A percentile compares a stretch with the other conserved stretches of the same genome.
Evolutionary conservation across 2,113 vertebrate genomes (phyloP).

Genomic region (Scophthalmus maximus): DNA sequence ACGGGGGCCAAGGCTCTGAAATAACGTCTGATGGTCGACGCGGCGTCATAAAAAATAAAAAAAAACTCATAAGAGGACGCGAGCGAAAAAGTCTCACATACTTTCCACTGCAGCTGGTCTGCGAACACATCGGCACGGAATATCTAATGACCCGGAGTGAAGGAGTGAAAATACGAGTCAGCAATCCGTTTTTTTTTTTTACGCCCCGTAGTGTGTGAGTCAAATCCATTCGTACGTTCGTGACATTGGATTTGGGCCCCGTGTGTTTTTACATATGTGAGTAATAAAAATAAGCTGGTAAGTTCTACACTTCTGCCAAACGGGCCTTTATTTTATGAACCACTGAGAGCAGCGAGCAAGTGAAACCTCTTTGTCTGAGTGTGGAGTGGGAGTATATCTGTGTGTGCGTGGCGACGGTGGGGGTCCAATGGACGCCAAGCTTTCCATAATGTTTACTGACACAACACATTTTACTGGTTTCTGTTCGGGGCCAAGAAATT

Average conservation of each 20-base stretch:
- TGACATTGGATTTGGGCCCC: conserved; percentile 30
- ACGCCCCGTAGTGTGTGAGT: conserved; percentile 2
- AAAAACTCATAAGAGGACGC: conserved; percentile 11
- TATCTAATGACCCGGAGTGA: conserved; percentile 24
- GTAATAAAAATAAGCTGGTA: conserved; percentile 64
- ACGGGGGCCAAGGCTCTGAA: conserved; percentile 40
- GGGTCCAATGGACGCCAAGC: conserved; percentile 47
- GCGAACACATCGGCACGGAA: conserved; percentile 33
- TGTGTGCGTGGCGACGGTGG: conserved; percentile 14
- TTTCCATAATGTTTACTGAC: conserved; percentile 72
- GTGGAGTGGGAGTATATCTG: conserved; percentile 11
- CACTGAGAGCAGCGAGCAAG: conserved; percentile 20
- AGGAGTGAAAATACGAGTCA: conserved; percentile 15
- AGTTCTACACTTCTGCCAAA: conserved; percentile 52
- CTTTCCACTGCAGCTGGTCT: conserved; percentile 23
- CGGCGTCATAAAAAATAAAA: conserved; percentile 33
- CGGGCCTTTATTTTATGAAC: conserved; percentile 42
- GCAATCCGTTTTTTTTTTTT: not conserved
- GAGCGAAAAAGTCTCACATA: conserved; percentile 11
- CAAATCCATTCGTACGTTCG: conserved; percentile 15
- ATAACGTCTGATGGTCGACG: conserved; percentile 50
- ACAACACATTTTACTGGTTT: conserved; percentile 75
- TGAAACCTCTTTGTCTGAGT: conserved; percentile 28
- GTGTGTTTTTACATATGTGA: conserved; percentile 64
- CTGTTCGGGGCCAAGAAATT: conserved; percentile 58